Percentiles rank a stretch among this genome's conserved stretches.
These are phyloP conservation scores for Bombus polaris DNA, from an alignment of 1,140 invertebrate species.

Conservation along the genomic window DNA sequence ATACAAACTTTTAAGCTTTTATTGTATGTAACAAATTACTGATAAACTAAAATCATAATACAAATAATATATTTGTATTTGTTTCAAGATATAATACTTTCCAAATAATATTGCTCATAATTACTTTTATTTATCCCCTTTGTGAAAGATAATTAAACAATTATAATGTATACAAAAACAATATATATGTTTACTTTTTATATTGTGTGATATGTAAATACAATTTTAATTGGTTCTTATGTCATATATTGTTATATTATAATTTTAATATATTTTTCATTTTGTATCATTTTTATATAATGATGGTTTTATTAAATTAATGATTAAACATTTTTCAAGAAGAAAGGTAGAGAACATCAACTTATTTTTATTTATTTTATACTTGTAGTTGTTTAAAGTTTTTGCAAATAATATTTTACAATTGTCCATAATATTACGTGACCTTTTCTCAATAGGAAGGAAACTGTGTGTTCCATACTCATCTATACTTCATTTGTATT, in stretches of 20 bases:
- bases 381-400: neutral
- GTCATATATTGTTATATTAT: neutral
- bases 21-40: neutral
- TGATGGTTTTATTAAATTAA: neutral
- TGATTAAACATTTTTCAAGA: neutral
- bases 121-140: neutral
- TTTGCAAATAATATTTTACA: slow-evolving; percentile 18
- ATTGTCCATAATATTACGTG: slow-evolving; percentile 30
- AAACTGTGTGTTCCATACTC: slow-evolving; percentile 59
- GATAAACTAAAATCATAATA: neutral
- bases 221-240: neutral
- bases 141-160: neutral
- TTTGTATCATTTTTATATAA: neutral
- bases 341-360: slow-evolving; percentile 1
- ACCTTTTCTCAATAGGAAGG: slow-evolving; percentile 64
- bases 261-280: neutral
- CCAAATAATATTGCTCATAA: neutral
- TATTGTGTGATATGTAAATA: neutral
- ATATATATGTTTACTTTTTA: neutral
- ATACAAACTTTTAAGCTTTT: neutral
- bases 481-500: slow-evolving; percentile 54
- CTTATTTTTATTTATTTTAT: slow-evolving; percentile 3
- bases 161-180: neutral
- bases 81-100: neutral
- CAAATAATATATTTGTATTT: neutral